Conservation (phyloP, 2,113 vertebrate species). For the Macrotis lagotis region DNA sequence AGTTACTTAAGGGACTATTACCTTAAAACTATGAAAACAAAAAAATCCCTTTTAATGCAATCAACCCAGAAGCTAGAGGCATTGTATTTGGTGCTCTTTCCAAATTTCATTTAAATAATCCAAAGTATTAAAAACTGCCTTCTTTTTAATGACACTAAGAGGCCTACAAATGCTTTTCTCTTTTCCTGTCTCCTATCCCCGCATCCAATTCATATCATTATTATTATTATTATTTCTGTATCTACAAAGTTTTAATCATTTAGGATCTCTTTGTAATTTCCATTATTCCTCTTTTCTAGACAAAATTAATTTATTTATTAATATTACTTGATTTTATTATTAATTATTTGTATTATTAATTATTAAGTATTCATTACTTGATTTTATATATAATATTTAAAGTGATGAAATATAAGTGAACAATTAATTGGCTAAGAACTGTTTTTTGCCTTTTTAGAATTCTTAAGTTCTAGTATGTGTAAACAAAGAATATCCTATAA, state of each 20-base stretch:
- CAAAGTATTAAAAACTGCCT: not conserved
- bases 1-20: constrained; percentile 33
- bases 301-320: not conserved
- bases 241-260: not conserved
- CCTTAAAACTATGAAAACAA: not conserved
- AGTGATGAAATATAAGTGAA: not conserved
- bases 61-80: constrained; percentile 29
- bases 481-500: not conserved
- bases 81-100: not conserved
- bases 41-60: constrained; percentile 22
- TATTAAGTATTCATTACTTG: too few species aligned
- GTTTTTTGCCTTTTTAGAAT: not conserved
- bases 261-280: not conserved
- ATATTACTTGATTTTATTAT: not conserved
- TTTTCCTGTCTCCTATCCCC: too few species aligned
- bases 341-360: too few species aligned
- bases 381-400: not conserved
- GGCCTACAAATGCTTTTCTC: not conserved
- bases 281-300: too few species aligned
- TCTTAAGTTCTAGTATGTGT: not conserved
- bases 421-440: not conserved
- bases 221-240: not conserved
- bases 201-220: not conserved
- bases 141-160: not conserved
- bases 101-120: constrained; percentile 3